Conservation (phyloP, 2,888 invertebrate species). For the Cryptus viduatorius region DNA sequence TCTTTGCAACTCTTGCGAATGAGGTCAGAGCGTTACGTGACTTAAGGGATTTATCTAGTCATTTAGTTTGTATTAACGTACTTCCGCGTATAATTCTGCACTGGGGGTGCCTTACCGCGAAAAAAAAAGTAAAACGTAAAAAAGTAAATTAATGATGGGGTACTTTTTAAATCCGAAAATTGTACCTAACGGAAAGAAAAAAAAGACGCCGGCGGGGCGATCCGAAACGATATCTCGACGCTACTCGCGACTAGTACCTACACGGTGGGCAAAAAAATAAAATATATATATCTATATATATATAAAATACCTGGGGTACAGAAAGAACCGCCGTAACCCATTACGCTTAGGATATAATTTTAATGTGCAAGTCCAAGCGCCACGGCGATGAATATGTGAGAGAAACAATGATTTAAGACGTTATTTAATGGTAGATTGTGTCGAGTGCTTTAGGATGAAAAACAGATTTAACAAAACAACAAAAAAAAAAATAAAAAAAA, state of each 20-base stretch:
- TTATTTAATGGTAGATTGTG: conserved; percentile 71
- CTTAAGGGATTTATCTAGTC: conserved; percentile 72
- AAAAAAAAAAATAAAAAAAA: conserved; percentile 36
- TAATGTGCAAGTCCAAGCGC: conserved; percentile 71
- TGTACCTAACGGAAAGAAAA: conserved; percentile 53
- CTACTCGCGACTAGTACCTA: conserved; percentile 64
- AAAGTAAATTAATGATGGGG: conserved; percentile 62
- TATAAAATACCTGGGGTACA: conserved; percentile 49
- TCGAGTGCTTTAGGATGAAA: conserved; percentile 70
- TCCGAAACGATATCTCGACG: conserved; percentile 60
- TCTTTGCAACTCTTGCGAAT: conserved; percentile 61
- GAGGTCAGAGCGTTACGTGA: conserved; percentile 72
- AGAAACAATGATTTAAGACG: conserved; percentile 68
- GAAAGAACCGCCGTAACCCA: conserved; percentile 67
- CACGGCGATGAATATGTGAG: conserved; percentile 66
- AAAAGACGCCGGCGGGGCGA: conserved; percentile 45
- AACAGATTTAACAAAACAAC: conserved; percentile 42
- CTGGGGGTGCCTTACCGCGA: conserved; percentile 80
- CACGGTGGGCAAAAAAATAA: conserved; percentile 44
- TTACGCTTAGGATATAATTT: conserved; percentile 73
- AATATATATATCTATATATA: conserved; percentile 42
- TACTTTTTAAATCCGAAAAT: conserved; percentile 13
- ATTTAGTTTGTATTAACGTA: conserved; percentile 73
- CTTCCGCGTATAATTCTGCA: conserved; percentile 77
- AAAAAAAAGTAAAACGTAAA: conserved; percentile 44